Evolutionary conservation across 2,113 vertebrate genomes (phyloP).

Genomic region (Odobenus rosmarus): DNA sequence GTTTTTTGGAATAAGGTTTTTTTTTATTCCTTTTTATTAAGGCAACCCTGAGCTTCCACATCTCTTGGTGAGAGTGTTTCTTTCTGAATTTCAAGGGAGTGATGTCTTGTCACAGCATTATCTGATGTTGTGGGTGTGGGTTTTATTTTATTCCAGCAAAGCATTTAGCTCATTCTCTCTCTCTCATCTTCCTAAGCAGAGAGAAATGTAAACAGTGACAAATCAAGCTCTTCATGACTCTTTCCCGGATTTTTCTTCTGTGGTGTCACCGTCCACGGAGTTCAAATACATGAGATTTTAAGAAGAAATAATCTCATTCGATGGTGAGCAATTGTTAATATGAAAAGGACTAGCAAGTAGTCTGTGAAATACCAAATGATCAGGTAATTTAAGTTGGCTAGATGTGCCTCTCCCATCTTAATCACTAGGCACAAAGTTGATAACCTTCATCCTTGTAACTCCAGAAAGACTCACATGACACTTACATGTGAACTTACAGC

Average conservation of each 20-base stretch:
- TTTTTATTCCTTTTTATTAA: not conserved
- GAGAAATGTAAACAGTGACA: conserved; percentile 14
- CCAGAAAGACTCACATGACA: not conserved
- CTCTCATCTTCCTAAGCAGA: conserved; percentile 11
- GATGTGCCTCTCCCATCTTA: not conserved
- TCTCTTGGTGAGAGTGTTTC: conserved; percentile 12
- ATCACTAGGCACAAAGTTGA: not conserved
- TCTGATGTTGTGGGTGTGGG: not conserved
- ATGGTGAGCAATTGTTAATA: not conserved
- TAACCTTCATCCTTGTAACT: not conserved
- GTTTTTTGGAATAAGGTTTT: not conserved
- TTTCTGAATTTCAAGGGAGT: conserved; percentile 26
- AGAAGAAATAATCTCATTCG: conserved; percentile 29
- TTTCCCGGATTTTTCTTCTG: not conserved
- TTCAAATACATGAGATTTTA: conserved; percentile 26
- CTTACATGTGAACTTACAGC: not conserved
- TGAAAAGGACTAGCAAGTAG: not conserved
- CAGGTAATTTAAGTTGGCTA: not conserved
- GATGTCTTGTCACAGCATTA: conserved; percentile 24
- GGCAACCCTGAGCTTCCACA: not conserved
- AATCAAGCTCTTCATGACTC: not conserved
- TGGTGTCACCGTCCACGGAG: not conserved
- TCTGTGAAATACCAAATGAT: conserved; percentile 24
- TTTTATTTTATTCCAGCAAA: conserved; percentile 51
- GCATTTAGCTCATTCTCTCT: not conserved